Evolutionary conservation across 2,113 vertebrate species (phyloP).

Genomic region (Axis porcinus): DNA sequence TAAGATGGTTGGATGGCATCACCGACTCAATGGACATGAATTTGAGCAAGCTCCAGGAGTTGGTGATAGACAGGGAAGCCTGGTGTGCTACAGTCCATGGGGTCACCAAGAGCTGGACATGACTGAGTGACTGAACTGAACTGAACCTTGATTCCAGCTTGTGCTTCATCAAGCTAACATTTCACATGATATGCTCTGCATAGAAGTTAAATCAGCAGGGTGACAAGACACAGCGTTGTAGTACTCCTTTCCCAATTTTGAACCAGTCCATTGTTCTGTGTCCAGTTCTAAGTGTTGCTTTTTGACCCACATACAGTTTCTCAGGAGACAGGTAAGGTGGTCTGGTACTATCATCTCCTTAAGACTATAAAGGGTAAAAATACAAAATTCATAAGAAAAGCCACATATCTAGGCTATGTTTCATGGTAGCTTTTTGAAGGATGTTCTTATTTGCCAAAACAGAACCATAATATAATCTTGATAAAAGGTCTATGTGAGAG

Average conservation of each 20-base stretch:
- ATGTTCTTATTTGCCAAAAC: constrained; percentile 45
- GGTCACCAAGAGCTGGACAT: neutral
- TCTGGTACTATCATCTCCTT: neutral
- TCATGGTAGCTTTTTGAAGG: constrained; percentile 15
- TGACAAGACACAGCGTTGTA: neutral
- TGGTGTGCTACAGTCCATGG: neutral
- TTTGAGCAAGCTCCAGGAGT: neutral
- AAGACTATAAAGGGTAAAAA: neutral
- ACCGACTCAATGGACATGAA: neutral
- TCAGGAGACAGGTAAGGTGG: neutral
- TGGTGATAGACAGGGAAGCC: neutral
- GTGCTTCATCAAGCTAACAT: neutral
- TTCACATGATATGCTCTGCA: neutral
- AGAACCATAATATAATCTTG: constrained; percentile 44
- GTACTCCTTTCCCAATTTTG: neutral
- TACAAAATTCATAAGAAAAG: neutral
- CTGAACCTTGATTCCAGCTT: neutral
- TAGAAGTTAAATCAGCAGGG: neutral
- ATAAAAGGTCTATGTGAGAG: constrained; percentile 49
- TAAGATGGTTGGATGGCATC: neutral
- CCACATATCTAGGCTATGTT: neutral
- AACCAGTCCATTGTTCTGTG: neutral
- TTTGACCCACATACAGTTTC: neutral
- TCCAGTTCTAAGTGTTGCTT: neutral
- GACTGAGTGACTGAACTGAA: neutral